Evolutionary conservation across 2,797 vertebrate species (phyloP).

Genomic region (Pangasius krempfi): DNA sequence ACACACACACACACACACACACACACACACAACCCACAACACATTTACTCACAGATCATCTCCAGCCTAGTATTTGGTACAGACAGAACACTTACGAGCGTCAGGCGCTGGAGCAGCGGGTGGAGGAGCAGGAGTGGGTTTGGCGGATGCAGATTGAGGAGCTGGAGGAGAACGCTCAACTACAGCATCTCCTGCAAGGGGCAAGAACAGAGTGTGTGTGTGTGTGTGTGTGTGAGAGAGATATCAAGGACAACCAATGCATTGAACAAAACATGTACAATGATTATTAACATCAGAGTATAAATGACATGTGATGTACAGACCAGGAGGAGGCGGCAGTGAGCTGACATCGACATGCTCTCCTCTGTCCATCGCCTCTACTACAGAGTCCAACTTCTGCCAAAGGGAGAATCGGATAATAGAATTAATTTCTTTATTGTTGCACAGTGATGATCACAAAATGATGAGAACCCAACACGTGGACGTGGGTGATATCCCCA

Average conservation of each 20-base stretch:
- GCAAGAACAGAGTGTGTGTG: background rate
- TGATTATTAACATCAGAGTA: background rate
- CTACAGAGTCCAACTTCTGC: slow-evolving; percentile 75
- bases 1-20: background rate
- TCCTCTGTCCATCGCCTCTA: slow-evolving; percentile 77
- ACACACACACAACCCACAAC: too few species aligned
- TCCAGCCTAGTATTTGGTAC: background rate
- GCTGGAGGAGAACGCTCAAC: slow-evolving; percentile 49
- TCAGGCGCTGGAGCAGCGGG: slow-evolving; percentile 56
- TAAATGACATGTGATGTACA: background rate
- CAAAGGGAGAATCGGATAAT: background rate
- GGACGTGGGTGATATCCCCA: too few species aligned
- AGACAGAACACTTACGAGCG: slow-evolving; percentile 60
- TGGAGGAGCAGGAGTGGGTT: slow-evolving; percentile 51
- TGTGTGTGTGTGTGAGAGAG: background rate
- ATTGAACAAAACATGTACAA: background rate
- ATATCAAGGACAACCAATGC: background rate
- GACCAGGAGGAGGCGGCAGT: slow-evolving; percentile 84
- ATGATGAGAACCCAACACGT: background rate
- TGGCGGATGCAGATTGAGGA: slow-evolving; percentile 60
- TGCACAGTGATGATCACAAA: background rate
- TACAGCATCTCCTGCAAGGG: slow-evolving; percentile 60
- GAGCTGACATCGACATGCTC: slow-evolving; percentile 74
- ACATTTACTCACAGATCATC: background rate
- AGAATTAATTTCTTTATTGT: background rate